phyloP scores from a whole-genome alignment of 2,797 vertebrate genomes.

The Harpagifer antarcticus region DNA sequence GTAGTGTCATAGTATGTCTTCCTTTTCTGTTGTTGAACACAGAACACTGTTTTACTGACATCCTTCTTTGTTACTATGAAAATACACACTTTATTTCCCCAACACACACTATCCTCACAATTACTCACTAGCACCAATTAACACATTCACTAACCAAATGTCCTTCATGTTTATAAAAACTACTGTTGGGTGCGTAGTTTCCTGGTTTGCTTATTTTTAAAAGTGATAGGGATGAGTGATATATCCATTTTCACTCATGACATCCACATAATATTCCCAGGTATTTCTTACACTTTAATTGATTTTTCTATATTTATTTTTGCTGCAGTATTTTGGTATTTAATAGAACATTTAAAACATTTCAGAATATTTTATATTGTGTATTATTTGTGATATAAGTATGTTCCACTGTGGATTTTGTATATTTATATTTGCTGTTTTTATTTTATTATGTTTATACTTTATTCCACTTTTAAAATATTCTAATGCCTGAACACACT shows the following conservation, averaged over 20 bases:
- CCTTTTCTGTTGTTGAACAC: no score
- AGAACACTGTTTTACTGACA: not conserved
- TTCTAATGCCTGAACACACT: no score
- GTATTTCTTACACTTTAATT: constrained; percentile 20
- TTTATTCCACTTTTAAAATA: no score
- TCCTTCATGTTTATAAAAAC: constrained; percentile 1
- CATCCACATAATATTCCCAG: constrained; percentile 6
- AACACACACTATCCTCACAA: not conserved
- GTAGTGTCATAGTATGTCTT: no score
- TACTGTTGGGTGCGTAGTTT: no score
- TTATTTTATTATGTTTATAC: no score
- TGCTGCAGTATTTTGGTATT: no score
- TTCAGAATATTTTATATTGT: no score
- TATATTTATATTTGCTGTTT: no score
- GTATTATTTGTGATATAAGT: no score
- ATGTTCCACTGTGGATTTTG: no score
- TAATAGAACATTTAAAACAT: no score
- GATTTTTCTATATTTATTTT: not conserved
- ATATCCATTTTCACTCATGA: not conserved
- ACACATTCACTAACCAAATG: not conserved
- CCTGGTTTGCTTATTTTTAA: not conserved
- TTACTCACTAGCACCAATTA: not conserved
- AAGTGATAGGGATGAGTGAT: not conserved
- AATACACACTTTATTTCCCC: not conserved
- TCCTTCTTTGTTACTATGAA: not conserved